Evolutionary conservation across 30 jellyfish, hydroid and myxozoan species (phyloP).

Genomic region (Hydra vulgaris): DNA sequence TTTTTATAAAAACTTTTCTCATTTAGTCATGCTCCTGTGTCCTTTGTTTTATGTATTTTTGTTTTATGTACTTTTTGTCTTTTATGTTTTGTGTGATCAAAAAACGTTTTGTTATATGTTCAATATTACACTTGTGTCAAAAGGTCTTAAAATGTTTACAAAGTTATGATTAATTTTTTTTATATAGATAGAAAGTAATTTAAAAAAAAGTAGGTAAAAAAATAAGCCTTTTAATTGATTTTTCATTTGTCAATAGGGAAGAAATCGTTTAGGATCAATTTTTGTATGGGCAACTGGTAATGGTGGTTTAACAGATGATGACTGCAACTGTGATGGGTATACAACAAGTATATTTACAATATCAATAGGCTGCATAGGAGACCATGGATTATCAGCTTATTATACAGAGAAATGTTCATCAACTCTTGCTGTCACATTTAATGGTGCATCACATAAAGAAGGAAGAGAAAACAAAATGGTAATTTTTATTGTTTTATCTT

Average conservation of each 20-base stretch:
- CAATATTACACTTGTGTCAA: too few relatives aligned
- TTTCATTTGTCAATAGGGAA: constrained; percentile 40
- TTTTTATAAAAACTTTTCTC: too few relatives aligned
- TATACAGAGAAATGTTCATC: constrained; percentile 98
- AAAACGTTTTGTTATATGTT: too few relatives aligned
- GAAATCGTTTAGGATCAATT: constrained; percentile 83
- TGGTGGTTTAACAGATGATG: constrained; percentile 99
- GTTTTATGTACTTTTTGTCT: too few relatives aligned
- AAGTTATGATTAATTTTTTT: too few relatives aligned
- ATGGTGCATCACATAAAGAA: constrained; percentile 98
- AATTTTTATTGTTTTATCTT: neutral
- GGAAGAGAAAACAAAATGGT: constrained; percentile 97
- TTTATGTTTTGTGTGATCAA: too few relatives aligned
- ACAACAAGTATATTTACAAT: constrained; percentile 94
- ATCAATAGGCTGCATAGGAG: constrained; percentile 98
- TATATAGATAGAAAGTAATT: too few relatives aligned
- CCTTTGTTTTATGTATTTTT: too few relatives aligned
- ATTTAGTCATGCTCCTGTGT: too few relatives aligned
- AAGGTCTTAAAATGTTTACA: too few relatives aligned
- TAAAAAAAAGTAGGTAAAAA: too few relatives aligned
- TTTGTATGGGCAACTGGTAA: constrained; percentile 99
- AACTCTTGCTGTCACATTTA: constrained; percentile 97
- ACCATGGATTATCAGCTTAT: constrained; percentile 95
- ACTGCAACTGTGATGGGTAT: constrained; percentile 98
- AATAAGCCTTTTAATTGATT: too few relatives aligned